These are phyloP conservation scores for Altica lythri DNA, from an alignment of 2,888 invertebrate species.

Conservation along the genomic window DNA sequence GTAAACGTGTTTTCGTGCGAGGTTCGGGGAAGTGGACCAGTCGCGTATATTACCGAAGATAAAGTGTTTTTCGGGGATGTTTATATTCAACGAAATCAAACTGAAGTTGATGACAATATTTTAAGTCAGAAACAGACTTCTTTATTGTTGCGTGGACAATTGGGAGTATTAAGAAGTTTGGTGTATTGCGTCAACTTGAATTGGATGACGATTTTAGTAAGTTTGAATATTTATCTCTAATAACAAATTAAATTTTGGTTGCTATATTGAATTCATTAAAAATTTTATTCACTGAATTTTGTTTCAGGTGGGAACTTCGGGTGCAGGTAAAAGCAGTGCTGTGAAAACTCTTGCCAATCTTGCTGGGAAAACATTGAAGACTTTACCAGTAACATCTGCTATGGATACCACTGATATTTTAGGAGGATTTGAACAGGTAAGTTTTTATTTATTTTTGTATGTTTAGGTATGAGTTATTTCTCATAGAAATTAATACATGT, in stretches of 20 bases:
- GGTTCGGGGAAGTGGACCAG: slow-evolving; percentile 62
- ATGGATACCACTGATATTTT: slow-evolving; percentile 95
- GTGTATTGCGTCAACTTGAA: slow-evolving; percentile 87
- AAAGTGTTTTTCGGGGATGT: slow-evolving; percentile 71
- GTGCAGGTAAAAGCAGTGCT: slow-evolving; percentile 79
- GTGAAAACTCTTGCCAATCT: slow-evolving; percentile 78
- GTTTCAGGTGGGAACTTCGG: slow-evolving; percentile 71
- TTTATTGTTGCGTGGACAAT: slow-evolving; percentile 64
- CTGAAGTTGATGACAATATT: slow-evolving; percentile 45
- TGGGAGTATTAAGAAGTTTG: slow-evolving; percentile 74
- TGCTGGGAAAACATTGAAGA: slow-evolving; percentile 72
- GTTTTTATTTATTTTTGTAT: slow-evolving; percentile 40
- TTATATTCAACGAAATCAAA: slow-evolving; percentile 50
- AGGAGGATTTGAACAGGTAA: slow-evolving; percentile 96
- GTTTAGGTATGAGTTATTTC: background rate
- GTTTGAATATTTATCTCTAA: too few species aligned
- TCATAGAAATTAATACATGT: background rate
- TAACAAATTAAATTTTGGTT: too few species aligned
- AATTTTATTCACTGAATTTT: slow-evolving; percentile 12
- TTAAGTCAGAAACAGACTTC: slow-evolving; percentile 50
- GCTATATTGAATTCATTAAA: too few species aligned
- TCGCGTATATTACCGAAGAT: slow-evolving; percentile 64
- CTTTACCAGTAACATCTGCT: slow-evolving; percentile 83
- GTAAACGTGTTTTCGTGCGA: slow-evolving; percentile 58
- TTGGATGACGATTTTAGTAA: slow-evolving; percentile 89